These are phyloP conservation scores for Morone saxatilis DNA, from an alignment of 2,113 vertebrate genomes.

Conservation along the genomic window DNA sequence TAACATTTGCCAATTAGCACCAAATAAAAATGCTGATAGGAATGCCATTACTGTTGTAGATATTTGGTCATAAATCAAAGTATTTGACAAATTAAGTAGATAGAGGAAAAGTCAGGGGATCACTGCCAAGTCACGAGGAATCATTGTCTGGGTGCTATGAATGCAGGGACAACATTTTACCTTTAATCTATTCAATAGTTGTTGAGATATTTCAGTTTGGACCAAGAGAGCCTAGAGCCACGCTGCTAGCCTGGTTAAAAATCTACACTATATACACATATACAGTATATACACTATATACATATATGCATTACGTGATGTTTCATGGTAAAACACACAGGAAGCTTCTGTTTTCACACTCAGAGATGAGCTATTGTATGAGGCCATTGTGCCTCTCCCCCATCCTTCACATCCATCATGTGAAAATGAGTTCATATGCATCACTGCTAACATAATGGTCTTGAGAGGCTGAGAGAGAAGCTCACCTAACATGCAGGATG, in stretches of 20 bases:
- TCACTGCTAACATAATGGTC: conserved; percentile 70
- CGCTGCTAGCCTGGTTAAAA: background rate
- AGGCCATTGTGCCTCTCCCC: conserved; percentile 28
- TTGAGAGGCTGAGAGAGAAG: conserved; percentile 66
- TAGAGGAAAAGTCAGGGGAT: no score
- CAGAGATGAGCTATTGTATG: conserved; percentile 29
- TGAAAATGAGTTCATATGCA: conserved; percentile 68
- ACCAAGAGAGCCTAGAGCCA: background rate
- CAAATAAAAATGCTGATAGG: no score
- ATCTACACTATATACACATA: background rate
- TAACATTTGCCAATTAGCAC: no score
- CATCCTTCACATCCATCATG: conserved; percentile 63
- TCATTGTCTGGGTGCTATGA: background rate
- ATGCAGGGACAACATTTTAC: background rate
- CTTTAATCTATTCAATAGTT: background rate
- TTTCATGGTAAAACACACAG: conserved; percentile 43
- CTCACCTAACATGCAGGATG: conserved; percentile 68
- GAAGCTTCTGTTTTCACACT: conserved; percentile 48
- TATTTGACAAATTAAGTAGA: no score
- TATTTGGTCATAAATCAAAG: no score
- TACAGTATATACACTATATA: background rate
- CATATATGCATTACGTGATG: background rate
- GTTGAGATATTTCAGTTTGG: background rate
- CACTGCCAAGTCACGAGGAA: background rate
- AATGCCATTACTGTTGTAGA: no score